These are phyloP conservation scores for Hydrophis major DNA, from an alignment of 2,797 vertebrate species.

Conservation along the genomic window DNA sequence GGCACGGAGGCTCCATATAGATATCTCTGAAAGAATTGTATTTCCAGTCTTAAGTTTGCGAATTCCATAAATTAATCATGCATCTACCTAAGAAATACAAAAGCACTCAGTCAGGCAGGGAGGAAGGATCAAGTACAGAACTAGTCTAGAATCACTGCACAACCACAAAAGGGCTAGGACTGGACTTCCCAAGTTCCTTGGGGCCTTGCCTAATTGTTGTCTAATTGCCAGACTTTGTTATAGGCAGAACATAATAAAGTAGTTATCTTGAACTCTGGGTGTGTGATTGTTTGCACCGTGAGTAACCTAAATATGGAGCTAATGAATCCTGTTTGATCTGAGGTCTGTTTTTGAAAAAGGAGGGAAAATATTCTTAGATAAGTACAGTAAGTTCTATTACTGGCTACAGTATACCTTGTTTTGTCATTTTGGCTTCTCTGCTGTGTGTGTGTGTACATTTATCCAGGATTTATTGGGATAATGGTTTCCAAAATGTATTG, in stretches of 20 bases:
- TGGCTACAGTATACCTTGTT: background rate
- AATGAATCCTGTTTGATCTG: background rate
- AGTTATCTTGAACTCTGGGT: background rate
- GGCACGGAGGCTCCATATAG: background rate
- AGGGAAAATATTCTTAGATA: background rate
- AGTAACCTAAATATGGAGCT: background rate
- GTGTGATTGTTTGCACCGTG: background rate
- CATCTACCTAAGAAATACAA: background rate
- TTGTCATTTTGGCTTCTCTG: background rate
- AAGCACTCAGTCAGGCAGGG: background rate
- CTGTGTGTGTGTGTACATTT: background rate
- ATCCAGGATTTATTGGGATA: background rate
- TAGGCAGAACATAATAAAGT: background rate
- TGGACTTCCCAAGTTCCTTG: too few species aligned
- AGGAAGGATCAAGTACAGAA: background rate
- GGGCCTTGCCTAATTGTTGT: background rate
- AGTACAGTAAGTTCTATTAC: background rate
- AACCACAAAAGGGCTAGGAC: background rate
- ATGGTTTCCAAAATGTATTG: background rate
- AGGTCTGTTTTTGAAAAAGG: background rate
- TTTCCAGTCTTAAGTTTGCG: background rate
- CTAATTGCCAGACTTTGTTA: background rate
- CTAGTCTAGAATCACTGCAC: background rate
- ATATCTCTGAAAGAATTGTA: background rate
- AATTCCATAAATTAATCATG: background rate